phyloP scores from a whole-genome alignment of 2,888 invertebrate species.

The Theretra japonica region DNA sequence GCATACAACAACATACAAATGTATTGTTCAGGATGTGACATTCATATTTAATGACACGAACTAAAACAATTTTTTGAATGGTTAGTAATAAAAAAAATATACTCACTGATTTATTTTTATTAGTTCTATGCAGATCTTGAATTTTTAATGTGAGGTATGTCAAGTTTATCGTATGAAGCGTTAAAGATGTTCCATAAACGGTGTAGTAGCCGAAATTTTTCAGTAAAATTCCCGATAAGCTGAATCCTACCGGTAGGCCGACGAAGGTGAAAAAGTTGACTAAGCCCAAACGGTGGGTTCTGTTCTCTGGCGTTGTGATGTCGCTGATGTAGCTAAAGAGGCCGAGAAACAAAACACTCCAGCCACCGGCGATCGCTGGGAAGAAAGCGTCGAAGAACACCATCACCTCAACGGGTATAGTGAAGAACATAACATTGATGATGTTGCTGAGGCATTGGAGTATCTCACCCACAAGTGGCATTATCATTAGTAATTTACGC shows the following conservation, averaged over 20 bases:
- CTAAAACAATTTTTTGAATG: neutral
- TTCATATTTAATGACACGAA: neutral
- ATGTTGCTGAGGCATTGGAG: constrained; percentile 88
- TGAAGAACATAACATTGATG: constrained; percentile 88
- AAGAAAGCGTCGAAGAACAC: constrained; percentile 48
- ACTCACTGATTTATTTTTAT: neutral
- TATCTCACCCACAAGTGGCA: constrained; percentile 89
- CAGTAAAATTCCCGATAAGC: constrained; percentile 48
- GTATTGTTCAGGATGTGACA: neutral
- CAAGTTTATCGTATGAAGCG: constrained; percentile 44
- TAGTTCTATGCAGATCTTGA: constrained; percentile 43
- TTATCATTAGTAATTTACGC: constrained; percentile 88
- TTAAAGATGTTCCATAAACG: constrained; percentile 43
- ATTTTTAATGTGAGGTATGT: constrained; percentile 43
- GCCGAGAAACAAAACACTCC: constrained; percentile 43
- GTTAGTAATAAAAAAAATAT: neutral
- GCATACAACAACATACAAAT: neutral
- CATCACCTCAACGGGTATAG: constrained; percentile 87
- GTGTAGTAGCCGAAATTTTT: constrained; percentile 48
- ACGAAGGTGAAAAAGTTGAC: constrained; percentile 50
- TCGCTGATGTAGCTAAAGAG: constrained; percentile 49
- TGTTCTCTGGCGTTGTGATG: constrained; percentile 46
- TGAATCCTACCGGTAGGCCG: constrained; percentile 49
- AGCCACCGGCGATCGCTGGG: constrained; percentile 46
- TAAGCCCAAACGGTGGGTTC: constrained; percentile 51